Percentiles rank a stretch among this genome's conserved stretches.
phyloP scores from a whole-genome alignment of 2,113 vertebrate species.

The Prionailurus viverrinus region DNA sequence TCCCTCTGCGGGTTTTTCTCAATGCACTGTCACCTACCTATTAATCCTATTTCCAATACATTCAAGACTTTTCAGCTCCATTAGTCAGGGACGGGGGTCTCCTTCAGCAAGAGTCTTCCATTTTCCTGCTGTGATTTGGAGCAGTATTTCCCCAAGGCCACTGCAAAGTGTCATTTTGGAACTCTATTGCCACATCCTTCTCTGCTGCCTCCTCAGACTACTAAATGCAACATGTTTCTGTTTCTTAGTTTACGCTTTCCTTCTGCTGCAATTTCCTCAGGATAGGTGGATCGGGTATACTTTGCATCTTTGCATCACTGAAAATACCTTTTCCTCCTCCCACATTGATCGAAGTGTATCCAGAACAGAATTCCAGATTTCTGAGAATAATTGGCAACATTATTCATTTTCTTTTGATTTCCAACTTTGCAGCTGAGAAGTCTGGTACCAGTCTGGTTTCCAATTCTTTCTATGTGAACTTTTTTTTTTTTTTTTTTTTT shows the following conservation, averaged over 20 bases:
- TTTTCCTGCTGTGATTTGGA: background rate
- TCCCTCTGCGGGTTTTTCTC: background rate
- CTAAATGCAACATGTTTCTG: background rate
- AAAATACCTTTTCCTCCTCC: background rate
- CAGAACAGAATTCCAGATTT: background rate
- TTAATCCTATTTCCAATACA: background rate
- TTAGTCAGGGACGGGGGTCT: no score
- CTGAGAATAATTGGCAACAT: background rate
- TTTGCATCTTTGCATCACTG: background rate
- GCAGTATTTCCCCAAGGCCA: background rate
- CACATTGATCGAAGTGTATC: background rate
- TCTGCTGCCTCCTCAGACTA: accelerated
- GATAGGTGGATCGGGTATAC: background rate
- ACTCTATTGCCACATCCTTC: background rate
- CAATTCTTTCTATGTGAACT: no score
- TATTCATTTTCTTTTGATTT: background rate
- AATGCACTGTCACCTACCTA: background rate
- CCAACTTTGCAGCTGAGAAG: no score
- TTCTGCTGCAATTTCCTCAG: background rate
- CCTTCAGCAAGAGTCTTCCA: background rate
- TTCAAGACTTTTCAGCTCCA: background rate
- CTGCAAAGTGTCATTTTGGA: background rate
- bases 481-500: background rate
- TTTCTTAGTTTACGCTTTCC: background rate
- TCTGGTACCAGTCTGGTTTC: no score